Evolutionary conservation across 1,140 invertebrate genomes (phyloP).

Genomic region (Uloborus diversus): DNA sequence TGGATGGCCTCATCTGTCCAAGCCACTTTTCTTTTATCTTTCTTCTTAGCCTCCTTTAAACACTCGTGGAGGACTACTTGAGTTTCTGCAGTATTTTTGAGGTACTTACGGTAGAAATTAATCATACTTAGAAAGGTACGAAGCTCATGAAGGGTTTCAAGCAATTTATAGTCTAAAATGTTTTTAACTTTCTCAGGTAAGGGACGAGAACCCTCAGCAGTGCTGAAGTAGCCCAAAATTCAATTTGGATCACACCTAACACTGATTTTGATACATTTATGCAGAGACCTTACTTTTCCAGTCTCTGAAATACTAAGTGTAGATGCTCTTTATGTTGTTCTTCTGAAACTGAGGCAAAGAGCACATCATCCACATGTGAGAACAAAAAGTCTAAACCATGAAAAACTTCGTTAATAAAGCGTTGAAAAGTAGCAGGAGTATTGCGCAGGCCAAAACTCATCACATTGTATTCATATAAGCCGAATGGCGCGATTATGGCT

Average conservation of each 20-base stretch:
- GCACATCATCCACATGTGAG: constrained; percentile 70
- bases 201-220: neutral
- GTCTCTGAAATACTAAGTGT: neutral
- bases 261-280: constrained; percentile 39
- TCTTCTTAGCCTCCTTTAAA: neutral
- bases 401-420: constrained; percentile 54
- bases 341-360: constrained; percentile 64
- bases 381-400: constrained; percentile 61
- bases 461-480: constrained; percentile 60
- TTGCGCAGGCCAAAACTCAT: constrained; percentile 62
- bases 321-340: constrained; percentile 64
- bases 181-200: constrained; percentile 24
- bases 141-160: constrained; percentile 61
- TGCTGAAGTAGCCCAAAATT: constrained; percentile 41
- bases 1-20: constrained; percentile 55
- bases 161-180: constrained; percentile 60
- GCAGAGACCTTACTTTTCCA: neutral
- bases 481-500: constrained; percentile 58
- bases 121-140: constrained; percentile 63
- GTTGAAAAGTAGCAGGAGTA: constrained; percentile 59
- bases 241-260: constrained; percentile 5
- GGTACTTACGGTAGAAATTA: constrained; percentile 65
- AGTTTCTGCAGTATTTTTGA: constrained; percentile 59
- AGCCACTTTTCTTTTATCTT: constrained; percentile 19
- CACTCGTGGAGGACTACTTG: constrained; percentile 40